Evolutionary conservation across 2,797 vertebrate genomes (phyloP), one percentile per base, ranked within the genome.

Genomic region (Leontocebus nigricollis): DNA sequence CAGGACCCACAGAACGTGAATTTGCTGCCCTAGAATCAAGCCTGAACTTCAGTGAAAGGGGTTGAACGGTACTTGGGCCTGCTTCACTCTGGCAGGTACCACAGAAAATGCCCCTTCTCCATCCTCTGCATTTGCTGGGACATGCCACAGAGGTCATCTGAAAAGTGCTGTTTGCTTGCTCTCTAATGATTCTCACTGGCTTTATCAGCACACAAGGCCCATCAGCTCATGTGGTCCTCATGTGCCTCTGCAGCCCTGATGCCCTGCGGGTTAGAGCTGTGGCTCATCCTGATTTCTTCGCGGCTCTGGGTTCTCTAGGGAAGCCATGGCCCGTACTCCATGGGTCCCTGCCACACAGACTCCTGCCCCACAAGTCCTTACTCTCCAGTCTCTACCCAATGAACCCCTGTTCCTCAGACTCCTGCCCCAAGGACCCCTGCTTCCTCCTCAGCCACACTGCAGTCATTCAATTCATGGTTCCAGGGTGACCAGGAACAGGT

Each of bases 1-100:
- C 79, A 84, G 88, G 93, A 92, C 89, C 76, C 96, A 46, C 87
- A 91, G 81, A 77, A 44, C 19, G 2, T 8, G 41, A 7, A n/a
- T 80, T 90, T 61, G n/a, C 73, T 82, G 15, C 33, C 44, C 26
- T 1, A 39, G 50, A 89, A 36, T 55, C 61, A 76, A 83, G 75
- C 33, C 59, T 26, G 11, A 83, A 88, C 72, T 79, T 94, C 67
- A 84, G 41, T 17, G 5, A 84, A 64, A 80, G 6, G 30, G 57
- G 20, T 67, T 91, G 44, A 50, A 27, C 5, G 33, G 12, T 61
- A 39, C 24, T 7, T 3, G 9, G 61, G 20, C 27, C 22, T 41
- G 70, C 30, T 75, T 88, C 33, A 27, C 11, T 26, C 55, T 57
- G 76, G 39, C 39, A 88, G 39, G 17, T 27, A 22, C n/a, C 46